Conservation (phyloP, 1,140 invertebrate species). For the Plectrocnemia conspersa region DNA sequence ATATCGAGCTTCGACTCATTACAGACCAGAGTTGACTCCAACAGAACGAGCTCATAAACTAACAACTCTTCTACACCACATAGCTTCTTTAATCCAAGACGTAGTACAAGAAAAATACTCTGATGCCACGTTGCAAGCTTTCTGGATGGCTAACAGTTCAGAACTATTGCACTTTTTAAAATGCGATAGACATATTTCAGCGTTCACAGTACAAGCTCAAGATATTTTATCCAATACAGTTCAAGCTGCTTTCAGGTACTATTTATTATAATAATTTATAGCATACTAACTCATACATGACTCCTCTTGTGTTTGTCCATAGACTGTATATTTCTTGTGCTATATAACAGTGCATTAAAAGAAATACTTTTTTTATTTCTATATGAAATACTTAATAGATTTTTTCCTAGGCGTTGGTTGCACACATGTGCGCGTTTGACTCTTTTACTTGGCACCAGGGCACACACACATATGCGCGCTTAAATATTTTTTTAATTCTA, state of each 20-base stretch:
- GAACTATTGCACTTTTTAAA: conserved; percentile 94
- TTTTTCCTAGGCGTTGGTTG: too few relatives aligned
- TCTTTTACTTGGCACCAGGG: too few relatives aligned
- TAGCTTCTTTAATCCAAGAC: conserved; percentile 79
- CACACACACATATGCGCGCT: too few relatives aligned
- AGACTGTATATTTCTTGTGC: too few relatives aligned
- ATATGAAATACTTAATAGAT: not conserved
- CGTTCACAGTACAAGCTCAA: conserved; percentile 87
- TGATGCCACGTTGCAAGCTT: conserved; percentile 79
- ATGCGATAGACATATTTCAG: conserved; percentile 87
- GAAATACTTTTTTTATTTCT: not conserved
- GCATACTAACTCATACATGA: not conserved
- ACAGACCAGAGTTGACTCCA: conserved; percentile 84
- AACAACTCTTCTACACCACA: conserved; percentile 82
- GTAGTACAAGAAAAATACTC: conserved; percentile 79
- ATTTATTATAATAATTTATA: conserved; percentile 31
- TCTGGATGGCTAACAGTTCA: conserved; percentile 96
- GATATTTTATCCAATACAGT: conserved; percentile 89
- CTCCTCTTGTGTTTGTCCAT: too few relatives aligned
- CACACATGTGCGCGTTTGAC: too few relatives aligned
- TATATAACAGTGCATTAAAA: too few relatives aligned
- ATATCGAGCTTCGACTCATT: conserved; percentile 89
- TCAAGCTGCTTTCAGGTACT: conserved; percentile 79
- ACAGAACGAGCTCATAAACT: conserved; percentile 86
- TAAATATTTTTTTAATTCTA: too few relatives aligned